A percentile compares a stretch with the other conserved stretches of the same genome.
These are phyloP conservation scores for Zosterops lateralis DNA, from an alignment of 2,113 vertebrate genomes.

Conservation along the genomic window DNA sequence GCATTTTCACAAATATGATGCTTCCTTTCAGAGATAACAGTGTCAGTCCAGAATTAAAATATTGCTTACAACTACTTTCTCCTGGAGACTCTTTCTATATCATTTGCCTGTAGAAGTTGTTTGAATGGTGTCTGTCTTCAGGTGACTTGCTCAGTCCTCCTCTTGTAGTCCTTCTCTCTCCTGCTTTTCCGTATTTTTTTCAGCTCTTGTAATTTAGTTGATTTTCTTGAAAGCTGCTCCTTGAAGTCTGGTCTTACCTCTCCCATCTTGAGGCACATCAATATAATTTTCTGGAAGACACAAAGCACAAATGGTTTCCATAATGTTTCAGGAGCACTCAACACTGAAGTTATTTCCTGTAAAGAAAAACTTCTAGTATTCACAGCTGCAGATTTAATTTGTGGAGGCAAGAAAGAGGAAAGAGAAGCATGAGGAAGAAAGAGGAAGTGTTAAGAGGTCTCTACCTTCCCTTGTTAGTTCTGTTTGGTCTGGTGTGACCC, in stretches of 20 bases:
- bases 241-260: constrained; percentile 45
- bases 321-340: neutral
- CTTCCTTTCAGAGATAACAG: constrained; percentile 19
- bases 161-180: neutral
- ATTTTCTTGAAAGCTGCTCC: constrained; percentile 47
- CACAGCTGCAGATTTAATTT: neutral
- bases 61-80: constrained; percentile 69
- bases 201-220: neutral
- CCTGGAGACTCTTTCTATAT: neutral
- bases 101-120: neutral
- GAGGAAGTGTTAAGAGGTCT: neutral
- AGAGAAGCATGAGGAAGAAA: neutral
- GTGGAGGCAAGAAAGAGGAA: neutral
- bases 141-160: neutral
- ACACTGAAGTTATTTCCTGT: neutral
- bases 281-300: constrained; percentile 64
- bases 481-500: neutral
- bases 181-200: neutral
- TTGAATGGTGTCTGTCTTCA: neutral
- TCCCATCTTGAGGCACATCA: constrained; percentile 76
- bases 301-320: neutral
- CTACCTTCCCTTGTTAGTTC: neutral
- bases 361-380: neutral
- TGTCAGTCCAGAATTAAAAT: constrained; percentile 55
- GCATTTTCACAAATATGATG: neutral